These are phyloP conservation scores for Samia ricini DNA, from an alignment of 1,140 invertebrate species.

Conservation along the genomic window DNA sequence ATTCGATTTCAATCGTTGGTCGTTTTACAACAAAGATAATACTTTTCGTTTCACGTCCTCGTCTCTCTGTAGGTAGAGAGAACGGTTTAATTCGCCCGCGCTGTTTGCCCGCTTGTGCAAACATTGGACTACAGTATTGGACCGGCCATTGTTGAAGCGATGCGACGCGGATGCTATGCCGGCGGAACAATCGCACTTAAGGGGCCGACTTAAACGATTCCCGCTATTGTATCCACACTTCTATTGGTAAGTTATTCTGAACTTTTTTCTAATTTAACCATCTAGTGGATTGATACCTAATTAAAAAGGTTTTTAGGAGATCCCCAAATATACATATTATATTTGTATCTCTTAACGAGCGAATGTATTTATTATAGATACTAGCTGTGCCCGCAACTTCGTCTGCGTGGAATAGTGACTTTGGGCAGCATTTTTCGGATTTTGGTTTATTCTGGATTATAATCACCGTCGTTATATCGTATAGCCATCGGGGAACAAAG, in stretches of 20 bases:
- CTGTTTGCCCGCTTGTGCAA: constrained; percentile 36
- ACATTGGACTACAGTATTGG: constrained; percentile 44
- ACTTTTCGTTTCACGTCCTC: background rate
- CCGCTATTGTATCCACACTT: background rate
- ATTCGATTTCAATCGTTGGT: background rate
- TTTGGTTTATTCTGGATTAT: too few species aligned
- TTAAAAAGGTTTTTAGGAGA: too few species aligned
- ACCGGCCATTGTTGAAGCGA: background rate
- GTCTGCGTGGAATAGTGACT: too few species aligned
- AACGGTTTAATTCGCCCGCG: constrained; percentile 38
- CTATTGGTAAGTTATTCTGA: background rate
- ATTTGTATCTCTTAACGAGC: too few species aligned
- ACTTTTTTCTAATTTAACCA: background rate
- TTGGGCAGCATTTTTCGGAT: too few species aligned
- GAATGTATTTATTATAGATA: too few species aligned
- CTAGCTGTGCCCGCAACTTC: too few species aligned
- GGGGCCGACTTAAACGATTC: constrained; percentile 10
- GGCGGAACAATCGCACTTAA: constrained; percentile 32
- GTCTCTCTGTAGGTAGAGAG: background rate
- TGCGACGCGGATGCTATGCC: constrained; percentile 6
- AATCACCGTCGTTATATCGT: too few species aligned
- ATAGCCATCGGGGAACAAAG: too few species aligned
- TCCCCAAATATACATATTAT: too few species aligned
- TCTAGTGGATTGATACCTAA: too few species aligned
- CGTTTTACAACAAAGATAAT: background rate